Evolutionary conservation across 2,113 vertebrate genomes (phyloP), one percentile per base, ranked within the genome.

Genomic region (Platysternon megacephalum): DNA sequence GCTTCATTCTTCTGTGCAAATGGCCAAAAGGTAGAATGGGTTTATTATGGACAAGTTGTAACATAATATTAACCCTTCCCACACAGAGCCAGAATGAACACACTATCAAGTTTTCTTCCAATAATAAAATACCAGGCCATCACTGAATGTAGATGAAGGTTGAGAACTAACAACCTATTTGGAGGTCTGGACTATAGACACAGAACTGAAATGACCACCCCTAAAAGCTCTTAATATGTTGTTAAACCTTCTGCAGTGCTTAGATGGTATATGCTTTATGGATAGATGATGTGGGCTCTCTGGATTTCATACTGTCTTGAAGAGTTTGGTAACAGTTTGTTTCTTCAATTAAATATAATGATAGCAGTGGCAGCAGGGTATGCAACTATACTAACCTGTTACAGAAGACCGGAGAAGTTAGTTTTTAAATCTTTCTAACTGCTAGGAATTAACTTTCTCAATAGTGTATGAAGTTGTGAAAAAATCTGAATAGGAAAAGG

Each of bases 101-200:
- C 5, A 48, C 8, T n/a, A 7, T 42, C 76, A 17, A 39, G 14
- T 14, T 22, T 68, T 12, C 8, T 1, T 48, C 74, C 80, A 76
- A 16, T 72, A 39, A 72, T 14, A 55, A 42, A 80, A 52, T 32
- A 5, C 11, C 35, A 52, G 0, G 16, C n/a, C 10, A 1, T 0
- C 0, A 29, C 32, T 83, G 13, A 51, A 76, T 55, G 28, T 80
- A 72, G 35, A 22, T 72, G 17, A 72, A 19, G 19, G 3, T 5
- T 76, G 93, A 42, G 44, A 35, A 19, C 49, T 24, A 72, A 58
- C 55, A 48, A n/a, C 29, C 82, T 24, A 17, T 0, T 53, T 26
- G 32, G 17, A 32, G 32, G 3, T 5, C 51, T 44, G 9, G 65
- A 19, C 32, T 65, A 68, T n/a, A 68, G 14, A 35, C 6, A 68